Conservation (phyloP, 2,797 vertebrate species). For the Oophaga sylvatica region DNA sequence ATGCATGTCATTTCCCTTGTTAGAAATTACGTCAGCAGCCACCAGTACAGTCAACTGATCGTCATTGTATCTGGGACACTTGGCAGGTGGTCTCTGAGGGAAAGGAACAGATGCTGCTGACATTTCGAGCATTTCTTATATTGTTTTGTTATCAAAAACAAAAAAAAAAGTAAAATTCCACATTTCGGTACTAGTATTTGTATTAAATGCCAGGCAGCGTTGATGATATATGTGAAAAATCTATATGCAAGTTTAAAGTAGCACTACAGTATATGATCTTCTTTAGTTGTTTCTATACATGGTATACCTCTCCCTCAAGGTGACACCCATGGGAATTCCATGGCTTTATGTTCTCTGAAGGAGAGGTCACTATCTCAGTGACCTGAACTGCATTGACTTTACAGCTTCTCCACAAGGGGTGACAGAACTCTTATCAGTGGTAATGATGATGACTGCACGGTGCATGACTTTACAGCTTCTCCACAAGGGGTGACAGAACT, state of each 20-base stretch:
- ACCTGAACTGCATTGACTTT: too few relatives aligned
- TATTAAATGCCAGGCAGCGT: background rate
- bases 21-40: background rate
- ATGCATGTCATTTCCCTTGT: conserved; percentile 57
- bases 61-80: background rate
- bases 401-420: too few relatives aligned
- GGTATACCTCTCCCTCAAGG: too few relatives aligned
- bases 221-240: background rate
- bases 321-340: too few relatives aligned
- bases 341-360: too few relatives aligned
- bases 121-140: background rate
- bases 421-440: too few relatives aligned
- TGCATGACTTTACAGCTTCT: too few relatives aligned
- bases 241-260: background rate
- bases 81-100: background rate
- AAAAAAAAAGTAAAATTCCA: background rate
- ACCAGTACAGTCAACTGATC: background rate
- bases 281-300: too few relatives aligned
- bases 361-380: too few relatives aligned
- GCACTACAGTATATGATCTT: too few relatives aligned
- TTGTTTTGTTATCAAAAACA: background rate
- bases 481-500: too few relatives aligned
- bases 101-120: background rate
- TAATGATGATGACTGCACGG: too few relatives aligned
- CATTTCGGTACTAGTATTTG: background rate